Base-by-base conservation (phyloP, 2,888 invertebrate species). In the Chymomyza caudatula region DNA sequence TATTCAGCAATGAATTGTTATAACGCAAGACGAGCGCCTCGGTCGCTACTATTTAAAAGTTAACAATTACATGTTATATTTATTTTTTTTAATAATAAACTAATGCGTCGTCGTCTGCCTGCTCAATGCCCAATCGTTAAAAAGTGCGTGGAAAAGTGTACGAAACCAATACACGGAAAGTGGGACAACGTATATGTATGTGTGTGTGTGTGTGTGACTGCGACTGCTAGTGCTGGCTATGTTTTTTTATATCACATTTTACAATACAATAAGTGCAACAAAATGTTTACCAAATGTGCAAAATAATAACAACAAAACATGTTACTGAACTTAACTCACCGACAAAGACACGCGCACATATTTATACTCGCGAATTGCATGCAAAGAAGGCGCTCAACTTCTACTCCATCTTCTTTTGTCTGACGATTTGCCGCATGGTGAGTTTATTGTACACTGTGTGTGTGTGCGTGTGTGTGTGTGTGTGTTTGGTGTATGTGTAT, bases 91-190 rank as follows among this genome's bases (percentile, higher is more conserved):
- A 70, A 37, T 60, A 73, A 76, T 51, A 73, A 76, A 74, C 65
- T 73, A 61, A 73, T 67, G 76, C 76, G 67, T 76, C 70, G 76
- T 74, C 66, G 74, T 72, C 73, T 76, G 73, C 65, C 4, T 74
- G 73, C 69, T 73, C 11, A 15, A 17, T 67, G 61, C 23, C 73
- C 54, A 75, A 76, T 77, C 77, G 77, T 77, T 75, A 76, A 80
- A 84, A 85, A 77, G 80, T 80, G 80, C 83, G 80, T 85, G 80
- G 76, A 80, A 85, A 85, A 80, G 80, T 85, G 80, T 85, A 79
- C 83, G 80, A 78, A 83, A 85, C 85, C 85, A 80, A 85, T 85
- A 80, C 80, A 85, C 80, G 73, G 85, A 80, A 80, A 80, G 80
- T 80, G 80, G 80, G 80, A 85, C 80, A 80, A 85, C 74, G 54